Percentiles rank a stretch among this genome's conserved stretches.
phyloP scores from a whole-genome alignment of 2,797 vertebrate genomes.

The Acropternis orthonyx region DNA sequence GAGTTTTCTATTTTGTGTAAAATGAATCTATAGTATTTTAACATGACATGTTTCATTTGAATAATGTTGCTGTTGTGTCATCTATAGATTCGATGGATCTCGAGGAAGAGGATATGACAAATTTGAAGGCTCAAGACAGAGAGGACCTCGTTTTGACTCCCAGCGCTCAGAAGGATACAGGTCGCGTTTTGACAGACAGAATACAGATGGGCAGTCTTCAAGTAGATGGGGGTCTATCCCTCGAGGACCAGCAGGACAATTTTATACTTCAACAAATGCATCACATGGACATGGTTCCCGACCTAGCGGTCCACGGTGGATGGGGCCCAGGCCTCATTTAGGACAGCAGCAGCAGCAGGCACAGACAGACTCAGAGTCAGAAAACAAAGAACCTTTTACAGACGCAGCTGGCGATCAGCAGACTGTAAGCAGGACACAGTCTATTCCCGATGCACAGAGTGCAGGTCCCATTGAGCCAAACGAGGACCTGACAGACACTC shows the following conservation, averaged over 20 bases:
- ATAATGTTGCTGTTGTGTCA: constrained; percentile 55
- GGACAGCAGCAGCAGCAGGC: constrained; percentile 70
- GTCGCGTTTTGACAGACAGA: constrained; percentile 76
- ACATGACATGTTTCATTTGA: constrained; percentile 4
- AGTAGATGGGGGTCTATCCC: constrained; percentile 74
- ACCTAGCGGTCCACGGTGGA: constrained; percentile 73
- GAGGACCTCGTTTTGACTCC: constrained; percentile 77
- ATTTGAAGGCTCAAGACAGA: constrained; percentile 81
- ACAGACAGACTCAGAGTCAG: constrained; percentile 72
- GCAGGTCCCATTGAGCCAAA: constrained; percentile 53
- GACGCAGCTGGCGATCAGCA: constrained; percentile 68
- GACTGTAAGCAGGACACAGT: constrained; percentile 65
- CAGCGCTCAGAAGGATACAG: constrained; percentile 75
- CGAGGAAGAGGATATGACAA: constrained; percentile 77
- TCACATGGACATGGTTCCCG: constrained; percentile 71
- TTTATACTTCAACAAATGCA: constrained; percentile 74
- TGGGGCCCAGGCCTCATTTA: constrained; percentile 70
- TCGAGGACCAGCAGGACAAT: constrained; percentile 77
- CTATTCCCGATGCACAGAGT: constrained; percentile 60
- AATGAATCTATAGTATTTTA: background rate
- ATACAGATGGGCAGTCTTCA: constrained; percentile 71
- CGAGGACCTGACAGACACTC: constrained; percentile 69
- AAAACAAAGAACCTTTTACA: constrained; percentile 76
- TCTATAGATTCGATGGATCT: constrained; percentile 85
- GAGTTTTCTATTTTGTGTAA: background rate